A percentile compares a stretch with the other conserved stretches of the same genome.
phyloP scores from a whole-genome alignment of 2,113 vertebrate genomes.

The Pollimyrus isidori region DNA sequence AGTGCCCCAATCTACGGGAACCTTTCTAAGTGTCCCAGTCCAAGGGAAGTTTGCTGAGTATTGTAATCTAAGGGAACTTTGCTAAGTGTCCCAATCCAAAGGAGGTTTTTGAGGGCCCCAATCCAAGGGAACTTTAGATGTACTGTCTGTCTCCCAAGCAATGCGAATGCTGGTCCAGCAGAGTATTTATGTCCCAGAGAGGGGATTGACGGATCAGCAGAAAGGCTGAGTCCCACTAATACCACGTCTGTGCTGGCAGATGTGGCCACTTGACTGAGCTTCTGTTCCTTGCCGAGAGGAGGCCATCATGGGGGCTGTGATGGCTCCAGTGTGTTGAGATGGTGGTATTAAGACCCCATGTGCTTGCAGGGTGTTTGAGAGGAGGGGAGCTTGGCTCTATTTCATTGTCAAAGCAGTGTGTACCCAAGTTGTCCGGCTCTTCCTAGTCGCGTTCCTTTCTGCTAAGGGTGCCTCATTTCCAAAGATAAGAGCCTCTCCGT shows the following conservation, averaged over 20 bases:
- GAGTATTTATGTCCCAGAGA: not conserved
- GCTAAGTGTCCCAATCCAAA: not conserved
- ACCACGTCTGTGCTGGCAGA: not conserved
- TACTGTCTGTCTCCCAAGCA: not conserved
- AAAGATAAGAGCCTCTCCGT: not conserved
- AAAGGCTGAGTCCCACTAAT: not conserved
- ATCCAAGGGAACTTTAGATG: not conserved
- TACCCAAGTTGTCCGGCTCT: not conserved
- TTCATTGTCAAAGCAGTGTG: not conserved
- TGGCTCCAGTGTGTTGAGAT: not conserved
- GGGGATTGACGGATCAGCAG: not conserved
- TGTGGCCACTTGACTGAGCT: constrained; percentile 1
- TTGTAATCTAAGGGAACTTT: not conserved
- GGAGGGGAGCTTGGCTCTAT: not conserved
- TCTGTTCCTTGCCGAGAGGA: not conserved
- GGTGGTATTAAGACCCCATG: not conserved
- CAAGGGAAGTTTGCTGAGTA: not conserved
- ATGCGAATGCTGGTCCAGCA: not conserved
- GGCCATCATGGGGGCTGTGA: not conserved
- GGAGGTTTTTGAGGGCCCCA: not conserved
- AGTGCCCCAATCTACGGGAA: not conserved
- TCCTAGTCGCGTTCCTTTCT: not conserved
- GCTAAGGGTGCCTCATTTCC: not conserved
- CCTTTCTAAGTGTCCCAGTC: not conserved
- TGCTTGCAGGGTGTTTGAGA: not conserved